These are phyloP conservation scores for Sitta europaea DNA, from an alignment of 2,113 vertebrate genomes.

Conservation along the genomic window DNA sequence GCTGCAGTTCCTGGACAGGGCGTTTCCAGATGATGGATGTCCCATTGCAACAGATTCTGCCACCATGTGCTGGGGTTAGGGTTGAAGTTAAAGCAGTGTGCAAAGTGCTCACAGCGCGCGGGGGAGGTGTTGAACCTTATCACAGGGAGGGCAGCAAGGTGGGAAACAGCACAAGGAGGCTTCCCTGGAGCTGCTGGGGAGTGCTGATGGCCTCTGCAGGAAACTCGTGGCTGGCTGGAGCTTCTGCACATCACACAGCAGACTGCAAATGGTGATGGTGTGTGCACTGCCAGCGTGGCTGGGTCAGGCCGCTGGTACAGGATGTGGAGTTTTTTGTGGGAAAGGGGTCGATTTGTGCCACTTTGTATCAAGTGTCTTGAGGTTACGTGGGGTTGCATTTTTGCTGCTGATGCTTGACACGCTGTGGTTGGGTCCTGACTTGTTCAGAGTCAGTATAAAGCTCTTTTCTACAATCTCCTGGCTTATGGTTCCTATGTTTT, in stretches of 20 bases:
- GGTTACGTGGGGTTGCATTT: rapidly evolving
- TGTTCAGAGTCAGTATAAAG: background rate
- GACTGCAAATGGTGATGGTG: background rate
- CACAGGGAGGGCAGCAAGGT: background rate
- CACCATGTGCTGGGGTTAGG: background rate
- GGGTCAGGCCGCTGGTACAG: background rate
- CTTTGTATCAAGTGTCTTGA: background rate
- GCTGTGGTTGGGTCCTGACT: background rate
- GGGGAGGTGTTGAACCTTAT: background rate
- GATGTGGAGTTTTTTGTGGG: background rate
- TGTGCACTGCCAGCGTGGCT: background rate
- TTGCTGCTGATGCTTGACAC: background rate
- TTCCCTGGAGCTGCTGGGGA: background rate
- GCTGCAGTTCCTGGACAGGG: background rate
- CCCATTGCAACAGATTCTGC: background rate
- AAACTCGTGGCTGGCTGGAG: background rate
- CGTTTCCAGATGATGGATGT: background rate
- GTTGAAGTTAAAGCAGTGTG: background rate
- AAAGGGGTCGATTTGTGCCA: background rate
- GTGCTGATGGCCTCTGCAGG: background rate
- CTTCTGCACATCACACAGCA: rapidly evolving
- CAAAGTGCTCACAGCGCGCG: background rate
- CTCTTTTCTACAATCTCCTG: background rate
- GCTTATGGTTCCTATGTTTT: background rate
- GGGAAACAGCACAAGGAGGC: background rate